A percentile compares a stretch with the other conserved stretches of the same genome.
phyloP scores from a whole-genome alignment of 2,888 invertebrate genomes.

The Theretra japonica region DNA sequence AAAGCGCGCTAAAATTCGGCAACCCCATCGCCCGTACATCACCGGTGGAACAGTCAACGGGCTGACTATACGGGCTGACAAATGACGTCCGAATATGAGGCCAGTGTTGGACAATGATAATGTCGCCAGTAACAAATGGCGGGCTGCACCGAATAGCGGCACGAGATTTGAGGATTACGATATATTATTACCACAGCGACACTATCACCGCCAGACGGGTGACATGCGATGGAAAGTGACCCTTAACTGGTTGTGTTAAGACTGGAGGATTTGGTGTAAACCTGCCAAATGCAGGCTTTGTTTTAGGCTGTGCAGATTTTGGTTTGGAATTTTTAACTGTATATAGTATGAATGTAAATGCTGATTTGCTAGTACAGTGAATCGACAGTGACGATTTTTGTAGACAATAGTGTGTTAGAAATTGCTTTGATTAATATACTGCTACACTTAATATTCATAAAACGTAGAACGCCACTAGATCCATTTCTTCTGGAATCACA shows the following conservation, averaged over 20 bases:
- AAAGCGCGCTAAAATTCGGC: slow-evolving; percentile 13
- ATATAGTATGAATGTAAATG: not conserved
- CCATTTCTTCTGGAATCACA: no score
- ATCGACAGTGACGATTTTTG: no score
- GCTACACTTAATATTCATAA: no score
- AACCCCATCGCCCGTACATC: slow-evolving; percentile 40
- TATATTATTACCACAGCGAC: slow-evolving; percentile 64
- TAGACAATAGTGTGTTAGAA: no score
- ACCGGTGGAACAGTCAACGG: slow-evolving; percentile 57
- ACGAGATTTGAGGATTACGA: slow-evolving; percentile 68
- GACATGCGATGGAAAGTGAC: slow-evolving; percentile 29
- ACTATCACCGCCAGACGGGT: slow-evolving; percentile 49
- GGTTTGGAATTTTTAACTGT: not conserved
- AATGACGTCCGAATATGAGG: slow-evolving; percentile 78
- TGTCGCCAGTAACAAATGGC: slow-evolving; percentile 76
- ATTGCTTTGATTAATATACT: no score
- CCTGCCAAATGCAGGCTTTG: not conserved
- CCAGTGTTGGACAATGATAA: slow-evolving; percentile 76
- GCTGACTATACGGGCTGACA: slow-evolving; percentile 63
- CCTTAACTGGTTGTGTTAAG: slow-evolving; percentile 10
- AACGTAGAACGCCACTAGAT: no score
- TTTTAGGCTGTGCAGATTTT: not conserved
- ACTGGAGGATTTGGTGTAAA: not conserved
- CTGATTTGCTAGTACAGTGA: no score
- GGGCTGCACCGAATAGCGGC: slow-evolving; percentile 65